Conservation (phyloP, 2,797 vertebrate genomes). For the Sardinella longiceps region DNA sequence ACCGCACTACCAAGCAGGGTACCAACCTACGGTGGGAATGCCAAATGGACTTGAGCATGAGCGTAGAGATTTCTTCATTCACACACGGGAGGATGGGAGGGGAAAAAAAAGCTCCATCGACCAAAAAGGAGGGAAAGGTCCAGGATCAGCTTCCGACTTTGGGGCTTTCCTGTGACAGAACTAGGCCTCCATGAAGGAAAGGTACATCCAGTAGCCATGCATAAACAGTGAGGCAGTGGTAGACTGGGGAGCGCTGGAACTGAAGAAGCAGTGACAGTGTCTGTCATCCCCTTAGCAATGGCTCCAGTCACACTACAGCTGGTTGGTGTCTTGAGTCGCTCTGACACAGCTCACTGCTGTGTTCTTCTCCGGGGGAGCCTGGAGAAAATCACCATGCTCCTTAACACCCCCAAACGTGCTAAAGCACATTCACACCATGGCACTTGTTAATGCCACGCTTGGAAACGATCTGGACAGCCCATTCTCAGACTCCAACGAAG, state of each 20-base stretch:
- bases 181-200: not conserved
- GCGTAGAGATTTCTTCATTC: not conserved
- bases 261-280: slow-evolving; percentile 6
- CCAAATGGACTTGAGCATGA: not conserved
- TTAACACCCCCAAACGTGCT: slow-evolving; percentile 62
- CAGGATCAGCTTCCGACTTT: not conserved
- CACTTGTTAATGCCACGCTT: slow-evolving; percentile 75
- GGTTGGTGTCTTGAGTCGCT: not conserved
- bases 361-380: not conserved
- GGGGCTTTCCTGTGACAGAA: not conserved
- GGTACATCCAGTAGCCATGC: not conserved
- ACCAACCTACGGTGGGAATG: not conserved
- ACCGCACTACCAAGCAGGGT: slow-evolving; percentile 12
- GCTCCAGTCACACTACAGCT: not conserved
- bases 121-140: not conserved
- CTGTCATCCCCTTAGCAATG: slow-evolving; percentile 1
- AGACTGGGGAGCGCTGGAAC: not conserved
- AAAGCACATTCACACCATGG: slow-evolving; percentile 72
- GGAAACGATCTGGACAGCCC: slow-evolving; percentile 67
- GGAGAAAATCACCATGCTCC: slow-evolving; percentile 45
- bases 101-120: not conserved
- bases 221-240: not conserved
- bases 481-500: slow-evolving; percentile 48
- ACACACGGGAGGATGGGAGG: not conserved
- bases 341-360: not conserved